These are phyloP conservation scores for Drosophila mettleri DNA, from an alignment of 2,888 invertebrate species.

Conservation along the genomic window DNA sequence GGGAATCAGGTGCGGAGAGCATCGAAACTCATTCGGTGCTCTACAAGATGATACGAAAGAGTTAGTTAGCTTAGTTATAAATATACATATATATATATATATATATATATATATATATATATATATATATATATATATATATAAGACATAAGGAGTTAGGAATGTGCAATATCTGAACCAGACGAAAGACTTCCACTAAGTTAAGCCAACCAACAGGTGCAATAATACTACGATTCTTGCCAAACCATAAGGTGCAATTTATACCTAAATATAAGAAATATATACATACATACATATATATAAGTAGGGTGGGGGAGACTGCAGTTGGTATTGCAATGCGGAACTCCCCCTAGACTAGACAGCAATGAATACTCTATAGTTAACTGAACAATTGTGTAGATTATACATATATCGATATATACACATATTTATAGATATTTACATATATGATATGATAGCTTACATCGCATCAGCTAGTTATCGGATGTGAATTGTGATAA, in stretches of 20 bases:
- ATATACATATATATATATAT: neutral
- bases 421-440: conserved; percentile 9
- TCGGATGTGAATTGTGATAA: conserved; percentile 84
- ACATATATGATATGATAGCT: conserved; percentile 38
- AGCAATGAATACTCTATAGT: conserved; percentile 36
- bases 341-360: neutral
- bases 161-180: conserved; percentile 60
- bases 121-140: too few relatives aligned
- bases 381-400: conserved; percentile 11
- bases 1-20: conserved; percentile 95
- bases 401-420: conserved; percentile 5
- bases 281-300: neutral
- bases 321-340: conserved; percentile 36
- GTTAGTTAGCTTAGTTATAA: conserved; percentile 43
- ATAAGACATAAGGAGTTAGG: too few relatives aligned
- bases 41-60: conserved; percentile 90
- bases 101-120: too few relatives aligned
- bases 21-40: conserved; percentile 94
- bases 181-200: conserved; percentile 58
- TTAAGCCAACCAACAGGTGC: conserved; percentile 60
- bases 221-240: conserved; percentile 70
- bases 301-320: conserved; percentile 11
- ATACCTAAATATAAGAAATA: conserved; percentile 2
- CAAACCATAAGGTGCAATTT: conserved; percentile 74
- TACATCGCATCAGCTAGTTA: conserved; percentile 60